Percentiles rank a stretch among this genome's conserved stretches.
phyloP scores from a whole-genome alignment of 2,113 vertebrate species.

The Phycodurus eques region DNA sequence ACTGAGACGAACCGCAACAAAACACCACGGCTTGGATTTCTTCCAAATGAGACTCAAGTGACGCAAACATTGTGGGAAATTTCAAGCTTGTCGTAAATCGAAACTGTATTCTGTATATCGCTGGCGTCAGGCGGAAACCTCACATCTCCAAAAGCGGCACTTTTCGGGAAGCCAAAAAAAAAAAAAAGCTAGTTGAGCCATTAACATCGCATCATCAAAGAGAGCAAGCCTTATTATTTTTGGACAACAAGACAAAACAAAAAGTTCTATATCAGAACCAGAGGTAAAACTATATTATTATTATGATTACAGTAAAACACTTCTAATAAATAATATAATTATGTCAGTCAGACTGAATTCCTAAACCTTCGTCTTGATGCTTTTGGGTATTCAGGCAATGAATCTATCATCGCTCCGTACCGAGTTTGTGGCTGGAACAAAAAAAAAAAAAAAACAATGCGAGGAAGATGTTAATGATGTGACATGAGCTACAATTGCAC shows the following conservation, averaged over 20 bases:
- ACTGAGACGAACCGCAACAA: not conserved
- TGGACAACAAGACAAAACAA: too few species aligned
- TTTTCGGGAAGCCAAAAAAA: too few species aligned
- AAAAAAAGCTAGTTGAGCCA: too few species aligned
- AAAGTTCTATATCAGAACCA: too few species aligned
- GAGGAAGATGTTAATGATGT: constrained; percentile 24
- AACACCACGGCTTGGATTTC: not conserved
- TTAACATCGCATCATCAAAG: too few species aligned
- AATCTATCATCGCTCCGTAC: not conserved
- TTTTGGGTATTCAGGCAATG: not conserved
- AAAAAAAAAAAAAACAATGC: constrained; percentile 26
- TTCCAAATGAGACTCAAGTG: not conserved
- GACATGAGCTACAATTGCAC: constrained; percentile 1
- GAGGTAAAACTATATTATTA: not conserved
- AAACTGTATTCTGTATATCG: too few species aligned
- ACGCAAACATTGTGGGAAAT: not conserved
- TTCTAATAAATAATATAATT: not conserved
- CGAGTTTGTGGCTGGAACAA: not conserved
- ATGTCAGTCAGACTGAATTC: not conserved
- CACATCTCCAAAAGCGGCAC: too few species aligned
- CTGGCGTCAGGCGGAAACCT: too few species aligned
- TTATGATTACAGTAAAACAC: not conserved
- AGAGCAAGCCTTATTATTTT: too few species aligned
- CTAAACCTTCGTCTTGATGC: not conserved
- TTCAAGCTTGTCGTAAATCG: not conserved